Base-by-base conservation (phyloP, 2,888 invertebrate species). In the Teleogryllus oceanicus region DNA sequence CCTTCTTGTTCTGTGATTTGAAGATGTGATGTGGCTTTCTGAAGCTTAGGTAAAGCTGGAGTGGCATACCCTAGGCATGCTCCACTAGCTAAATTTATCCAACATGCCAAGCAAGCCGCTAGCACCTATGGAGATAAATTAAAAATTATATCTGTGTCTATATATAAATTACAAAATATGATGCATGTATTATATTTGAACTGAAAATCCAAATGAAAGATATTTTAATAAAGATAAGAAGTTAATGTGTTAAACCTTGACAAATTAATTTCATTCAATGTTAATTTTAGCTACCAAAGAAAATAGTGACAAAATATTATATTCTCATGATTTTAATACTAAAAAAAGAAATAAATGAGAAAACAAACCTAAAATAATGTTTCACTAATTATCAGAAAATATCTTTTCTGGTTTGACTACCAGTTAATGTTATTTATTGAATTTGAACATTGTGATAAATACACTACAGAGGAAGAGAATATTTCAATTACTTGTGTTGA, bases 31-130 rank as follows among this genome's bases (percentile, higher is more conserved):
- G 24, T 50, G 11, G 78, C 77, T 37, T 78, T 49, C 50, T 81
- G 82, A 2, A 83, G 78, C 24, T 81, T 79, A n/a, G 82, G 82
- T 18, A 83, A 62, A 4, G 82, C 82, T n/a, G 82, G 82, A 5
- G 83, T 82, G 18, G 79, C 80, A 78, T 80, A 83, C 49, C 81
- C 82, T 2, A 82, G 78, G 50, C 83, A 82, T 2, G 82, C 83
- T n/a, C 83, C 83, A 77, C 81, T 82, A 13, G 82, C 81, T 49
- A 83, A 79, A 79, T 80, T 80, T 16, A 82, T 78, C 83, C 83
- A 83, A 80, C 83, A 81, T n/a, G 81, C 79, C 78, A 83, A 49
- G 10, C 80, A 49, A 11, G 81, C 80, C 49, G 82, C 82, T 20
- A 78, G 10, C n/a, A 83, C 24, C 83, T 83, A 78, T 18, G 79